Base-by-base conservation (phyloP, 2,888 invertebrate species). In the Lasius fuliginosus region DNA sequence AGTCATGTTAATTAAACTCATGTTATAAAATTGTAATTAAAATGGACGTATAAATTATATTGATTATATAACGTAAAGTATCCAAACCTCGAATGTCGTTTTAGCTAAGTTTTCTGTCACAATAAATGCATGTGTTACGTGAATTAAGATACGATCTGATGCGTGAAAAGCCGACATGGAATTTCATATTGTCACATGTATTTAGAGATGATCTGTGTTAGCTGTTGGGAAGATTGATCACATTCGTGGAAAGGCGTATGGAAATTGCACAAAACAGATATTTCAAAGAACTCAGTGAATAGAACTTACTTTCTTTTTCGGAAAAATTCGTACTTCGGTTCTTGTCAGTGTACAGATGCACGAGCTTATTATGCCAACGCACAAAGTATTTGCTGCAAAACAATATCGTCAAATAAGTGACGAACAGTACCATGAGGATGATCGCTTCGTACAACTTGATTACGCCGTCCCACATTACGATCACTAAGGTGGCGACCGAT, bases 401-500 rank as follows among this genome's bases (percentile, higher is more conserved):
- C 93, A 98, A 97, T 95, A 98, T 97, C 0, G 96, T 89, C 94
- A 98, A 97, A 95, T 98, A 99, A 4, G 96, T 89, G 62, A 97
- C 94, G 92, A 98, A 98, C n/a, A 98, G 95, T 0, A 97, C 93
- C 88, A 97, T 96, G 86, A 99, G 96, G 0, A 97, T 94, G 65
- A 97, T 91, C 0, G 98, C 97, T 94, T 98, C 99, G 91, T 96
- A 97, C 97, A 98, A 98, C 85, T 96, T 96, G 42, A 99, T 96
- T 82, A 95, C 95, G 1, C 97, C 97, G 90, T 98, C 98, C 96
- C 97, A 97, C 42, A 98, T 97, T 69, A 98, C 96, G 1, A 95
- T 91, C 0, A 98, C 96, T 40, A 99, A 94, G 1, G 97, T 95
- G 11, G 96, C 94, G 0, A 98, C 97, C 67, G 98, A 97, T 36